Evolutionary conservation across 92 coral and sea anemone genomes (phyloP).

Genomic region (Palythoa grandis): DNA sequence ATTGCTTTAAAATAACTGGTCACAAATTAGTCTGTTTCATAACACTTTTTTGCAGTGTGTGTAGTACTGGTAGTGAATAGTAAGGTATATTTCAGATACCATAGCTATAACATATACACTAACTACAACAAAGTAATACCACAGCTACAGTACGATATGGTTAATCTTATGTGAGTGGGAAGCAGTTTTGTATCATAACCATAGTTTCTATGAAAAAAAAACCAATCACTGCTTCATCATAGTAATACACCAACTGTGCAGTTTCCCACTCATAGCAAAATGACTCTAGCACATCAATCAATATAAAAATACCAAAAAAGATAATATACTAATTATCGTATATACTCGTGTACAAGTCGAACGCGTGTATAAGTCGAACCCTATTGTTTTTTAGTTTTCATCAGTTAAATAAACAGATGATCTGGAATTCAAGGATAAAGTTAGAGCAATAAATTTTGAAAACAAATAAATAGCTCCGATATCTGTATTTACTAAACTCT

Average conservation of each 20-base stretch:
- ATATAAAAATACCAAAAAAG: too few relatives aligned
- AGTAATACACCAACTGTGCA: slow-evolving; percentile 9
- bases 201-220: slow-evolving; percentile 5
- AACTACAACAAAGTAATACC: slow-evolving; percentile 14
- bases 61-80: not conserved
- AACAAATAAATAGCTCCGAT: too few relatives aligned
- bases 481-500: too few relatives aligned
- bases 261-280: slow-evolving; percentile 14
- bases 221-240: not conserved
- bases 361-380: too few relatives aligned
- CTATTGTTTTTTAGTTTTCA: too few relatives aligned
- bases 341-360: too few relatives aligned
- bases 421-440: too few relatives aligned
- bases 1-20: not conserved
- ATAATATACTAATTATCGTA: slow-evolving; percentile 1
- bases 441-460: too few relatives aligned
- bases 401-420: too few relatives aligned
- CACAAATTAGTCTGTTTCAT: not conserved
- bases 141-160: not conserved
- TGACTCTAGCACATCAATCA: too few relatives aligned
- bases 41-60: not conserved
- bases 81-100: slow-evolving; percentile 3
- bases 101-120: not conserved
- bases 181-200: slow-evolving; percentile 4
- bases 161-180: slow-evolving; percentile 2